Base-by-base conservation (phyloP, 2,113 vertebrate genomes). In the Sinocyclocheilus maitianheensis region DNA sequence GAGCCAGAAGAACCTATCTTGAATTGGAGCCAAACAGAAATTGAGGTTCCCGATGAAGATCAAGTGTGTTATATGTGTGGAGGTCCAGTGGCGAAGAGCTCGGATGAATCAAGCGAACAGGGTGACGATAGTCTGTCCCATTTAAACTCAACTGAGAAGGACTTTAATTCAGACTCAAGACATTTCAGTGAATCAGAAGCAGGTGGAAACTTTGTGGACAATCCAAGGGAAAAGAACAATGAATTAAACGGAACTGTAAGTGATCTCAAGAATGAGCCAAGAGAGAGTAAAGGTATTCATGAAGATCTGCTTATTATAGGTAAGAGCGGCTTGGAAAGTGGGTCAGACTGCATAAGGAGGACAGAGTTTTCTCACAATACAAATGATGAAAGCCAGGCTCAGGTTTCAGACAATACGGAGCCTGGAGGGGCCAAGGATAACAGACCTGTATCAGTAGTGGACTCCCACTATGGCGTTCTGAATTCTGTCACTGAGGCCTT, bases 381-480 rank as follows among this genome's bases (percentile, higher is more conserved):
- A 40, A n/a, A 24, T 63, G 71, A 74, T 30, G 40, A 51, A 46
- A 30, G 71, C 60, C 48, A 30, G 24, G 20, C 71, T 60, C 46
- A 72, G 37, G 46, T 62, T 46, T 37, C 1, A 71, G 76, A 69
- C 63, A 62, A 43, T 53, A 12, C 14, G 11, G 83, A 86, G 22
- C 86, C 58, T n/a, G 46, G 46, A 71, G 77, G 77, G 0, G 22
- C 30, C 46, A 53, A 77, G 6, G 24, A 48, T 14, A 55, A 74
- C 58, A 62, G 60, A 10, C 62, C 95, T 90, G 63, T 95, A 5
- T 96, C 96, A 0, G 89, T 94, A 82, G 95, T 95, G 4, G 24
- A 48, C 22, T 40, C 74, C 12, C 74, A 43, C 14, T 69, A 34
- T 34, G 6, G 26, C 0, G 16, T 37, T 71, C 67, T 37, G 46